phyloP scores from a whole-genome alignment of 2,797 vertebrate genomes.

The Pristis pectinata region DNA sequence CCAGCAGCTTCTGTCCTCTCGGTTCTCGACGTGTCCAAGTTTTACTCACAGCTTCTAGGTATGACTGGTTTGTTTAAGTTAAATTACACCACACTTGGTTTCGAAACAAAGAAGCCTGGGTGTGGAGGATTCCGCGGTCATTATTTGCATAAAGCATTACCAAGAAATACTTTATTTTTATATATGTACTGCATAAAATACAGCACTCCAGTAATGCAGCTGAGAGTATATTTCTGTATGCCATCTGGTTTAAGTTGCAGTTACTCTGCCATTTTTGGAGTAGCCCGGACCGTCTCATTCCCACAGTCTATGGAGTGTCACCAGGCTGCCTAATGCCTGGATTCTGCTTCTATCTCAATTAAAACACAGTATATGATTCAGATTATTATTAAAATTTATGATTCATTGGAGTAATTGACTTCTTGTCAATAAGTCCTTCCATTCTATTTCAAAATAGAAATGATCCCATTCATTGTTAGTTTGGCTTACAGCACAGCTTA shows the following conservation, averaged over 20 bases:
- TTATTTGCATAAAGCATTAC: neutral
- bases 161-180: neutral
- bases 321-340: neutral
- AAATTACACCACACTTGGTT: neutral
- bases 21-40: slow-evolving; percentile 69
- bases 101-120: neutral
- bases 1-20: slow-evolving; percentile 66
- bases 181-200: neutral
- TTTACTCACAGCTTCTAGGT: slow-evolving; percentile 82
- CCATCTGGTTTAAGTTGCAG: neutral
- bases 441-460: neutral
- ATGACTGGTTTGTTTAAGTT: slow-evolving; percentile 40
- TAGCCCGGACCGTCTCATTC: neutral
- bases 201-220: no score
- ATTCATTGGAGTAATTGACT: neutral
- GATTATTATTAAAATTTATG: neutral
- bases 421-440: neutral
- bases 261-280: neutral
- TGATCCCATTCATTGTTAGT: neutral
- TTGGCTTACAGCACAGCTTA: neutral
- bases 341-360: neutral
- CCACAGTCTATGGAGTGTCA: neutral
- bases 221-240: neutral
- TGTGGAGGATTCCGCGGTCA: neutral
- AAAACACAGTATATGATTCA: neutral